Percentiles rank a stretch among this genome's conserved stretches.
phyloP scores from a whole-genome alignment of 2,888 invertebrate genomes.

The Coleophora deauratella region DNA sequence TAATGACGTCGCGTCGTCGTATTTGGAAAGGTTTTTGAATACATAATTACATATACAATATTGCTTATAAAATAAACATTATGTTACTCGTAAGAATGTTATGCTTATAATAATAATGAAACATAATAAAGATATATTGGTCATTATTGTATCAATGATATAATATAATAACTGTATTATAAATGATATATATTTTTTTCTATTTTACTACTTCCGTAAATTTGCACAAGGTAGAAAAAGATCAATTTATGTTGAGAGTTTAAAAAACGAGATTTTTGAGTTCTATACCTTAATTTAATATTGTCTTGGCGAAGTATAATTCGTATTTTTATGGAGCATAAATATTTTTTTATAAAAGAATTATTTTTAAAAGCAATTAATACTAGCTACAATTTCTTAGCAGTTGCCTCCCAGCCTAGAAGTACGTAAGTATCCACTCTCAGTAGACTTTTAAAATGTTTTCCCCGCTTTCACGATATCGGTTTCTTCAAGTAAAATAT shows the following conservation, averaged over 20 bases:
- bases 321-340: not conserved
- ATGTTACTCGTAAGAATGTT: not conserved
- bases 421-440: not conserved
- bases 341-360: not conserved
- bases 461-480: constrained; percentile 51
- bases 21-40: not conserved
- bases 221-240: too few species aligned
- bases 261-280: too few species aligned
- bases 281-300: too few species aligned
- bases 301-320: too few species aligned
- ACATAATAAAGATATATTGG: too few species aligned
- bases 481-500: constrained; percentile 59
- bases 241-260: too few species aligned
- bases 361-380: constrained; percentile 3
- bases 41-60: not conserved
- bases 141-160: too few species aligned
- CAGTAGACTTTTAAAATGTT: constrained; percentile 28
- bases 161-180: too few species aligned
- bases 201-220: too few species aligned
- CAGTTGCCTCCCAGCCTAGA: not conserved
- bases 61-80: not conserved
- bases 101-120: too few species aligned
- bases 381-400: not conserved
- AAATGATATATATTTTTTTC: too few species aligned
- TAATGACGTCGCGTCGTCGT: not conserved